Evolutionary conservation across 2,113 vertebrate genomes (phyloP).

Genomic region (Oryzias curvinotus): DNA sequence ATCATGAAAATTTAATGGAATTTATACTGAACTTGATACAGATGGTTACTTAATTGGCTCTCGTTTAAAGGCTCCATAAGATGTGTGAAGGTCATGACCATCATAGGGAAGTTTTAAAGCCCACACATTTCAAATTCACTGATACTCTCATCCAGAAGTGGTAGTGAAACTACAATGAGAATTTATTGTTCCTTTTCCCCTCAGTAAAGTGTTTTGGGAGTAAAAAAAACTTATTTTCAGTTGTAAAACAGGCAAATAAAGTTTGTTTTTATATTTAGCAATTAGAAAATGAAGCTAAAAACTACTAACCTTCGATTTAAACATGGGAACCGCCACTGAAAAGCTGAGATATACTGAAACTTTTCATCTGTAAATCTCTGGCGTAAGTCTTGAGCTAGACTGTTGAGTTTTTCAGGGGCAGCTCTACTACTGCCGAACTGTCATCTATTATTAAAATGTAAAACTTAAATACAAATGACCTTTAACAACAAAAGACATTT

Average conservation of each 20-base stretch:
- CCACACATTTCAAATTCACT: not conserved
- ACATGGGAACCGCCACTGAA: no score
- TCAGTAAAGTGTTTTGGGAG: not conserved
- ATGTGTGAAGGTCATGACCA: slow-evolving; percentile 10
- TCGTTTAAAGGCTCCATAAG: slow-evolving; percentile 53
- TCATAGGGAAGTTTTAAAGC: slow-evolving; percentile 10
- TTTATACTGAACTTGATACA: slow-evolving; percentile 58
- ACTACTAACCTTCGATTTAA: no score
- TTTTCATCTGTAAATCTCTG: no score
- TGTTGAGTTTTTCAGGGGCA: no score
- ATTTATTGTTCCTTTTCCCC: not conserved
- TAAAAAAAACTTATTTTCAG: no score
- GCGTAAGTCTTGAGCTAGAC: no score
- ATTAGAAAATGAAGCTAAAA: no score
- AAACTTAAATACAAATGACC: not conserved
- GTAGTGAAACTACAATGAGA: not conserved
- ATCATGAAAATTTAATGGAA: slow-evolving; percentile 62
- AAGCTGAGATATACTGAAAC: no score
- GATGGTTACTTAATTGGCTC: slow-evolving; percentile 58
- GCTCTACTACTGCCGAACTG: no score
- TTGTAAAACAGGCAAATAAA: no score
- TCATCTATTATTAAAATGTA: no score
- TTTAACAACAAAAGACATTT: not conserved
- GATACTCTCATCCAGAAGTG: not conserved
- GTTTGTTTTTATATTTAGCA: no score